Evolutionary conservation across 2,888 invertebrate genomes (phyloP).

Genomic region (Trissoscelio sp.): DNA sequence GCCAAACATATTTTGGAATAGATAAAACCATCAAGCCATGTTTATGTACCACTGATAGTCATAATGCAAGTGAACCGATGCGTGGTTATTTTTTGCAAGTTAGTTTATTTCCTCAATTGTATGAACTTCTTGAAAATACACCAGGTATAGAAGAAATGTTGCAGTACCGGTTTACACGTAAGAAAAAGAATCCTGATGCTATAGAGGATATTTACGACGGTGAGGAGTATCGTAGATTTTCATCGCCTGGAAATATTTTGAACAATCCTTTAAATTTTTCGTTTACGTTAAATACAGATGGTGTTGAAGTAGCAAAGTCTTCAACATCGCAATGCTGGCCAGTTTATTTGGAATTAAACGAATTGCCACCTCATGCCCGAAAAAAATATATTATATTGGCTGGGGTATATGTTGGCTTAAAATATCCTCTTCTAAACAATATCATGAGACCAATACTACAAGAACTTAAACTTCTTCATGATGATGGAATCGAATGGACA

Average conservation of each 20-base stretch:
- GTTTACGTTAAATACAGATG: conserved; percentile 9
- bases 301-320: neutral
- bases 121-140: conserved; percentile 10
- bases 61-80: neutral
- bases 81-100: conserved; percentile 27
- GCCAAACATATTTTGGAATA: conserved; percentile 21
- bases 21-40: neutral
- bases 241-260: conserved; percentile 17
- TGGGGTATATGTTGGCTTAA: neutral
- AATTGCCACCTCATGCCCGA: neutral
- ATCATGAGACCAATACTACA: neutral
- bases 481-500: neutral
- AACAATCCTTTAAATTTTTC: neutral
- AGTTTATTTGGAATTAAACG: neutral
- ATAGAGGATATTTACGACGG: conserved; percentile 27
- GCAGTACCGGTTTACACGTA: conserved; percentile 21
- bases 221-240: conserved; percentile 17
- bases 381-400: neutral
- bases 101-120: conserved; percentile 7
- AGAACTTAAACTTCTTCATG: neutral
- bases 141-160: neutral
- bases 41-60: neutral
- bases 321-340: neutral
- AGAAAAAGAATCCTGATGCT: conserved; percentile 6
- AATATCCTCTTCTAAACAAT: neutral